phyloP scores from a whole-genome alignment of 2,113 vertebrate genomes.

The Corythornis madagascariensis region DNA sequence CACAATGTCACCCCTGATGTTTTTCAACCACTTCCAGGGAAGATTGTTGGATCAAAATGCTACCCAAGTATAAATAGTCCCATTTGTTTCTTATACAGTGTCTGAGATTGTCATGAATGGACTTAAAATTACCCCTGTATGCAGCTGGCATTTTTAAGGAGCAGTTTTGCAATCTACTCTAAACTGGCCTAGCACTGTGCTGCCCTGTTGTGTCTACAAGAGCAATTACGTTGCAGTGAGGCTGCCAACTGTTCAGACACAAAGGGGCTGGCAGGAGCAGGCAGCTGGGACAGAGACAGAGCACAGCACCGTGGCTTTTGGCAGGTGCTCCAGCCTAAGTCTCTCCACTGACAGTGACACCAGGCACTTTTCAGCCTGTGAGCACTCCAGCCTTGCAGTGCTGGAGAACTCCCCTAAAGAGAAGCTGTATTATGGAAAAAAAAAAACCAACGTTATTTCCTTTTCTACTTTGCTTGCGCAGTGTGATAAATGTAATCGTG shows the following conservation, averaged over 20 bases:
- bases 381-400: not conserved
- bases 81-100: not conserved
- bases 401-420: not conserved
- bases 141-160: constrained; percentile 20
- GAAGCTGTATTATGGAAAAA: not conserved
- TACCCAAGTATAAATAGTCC: not conserved
- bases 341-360: not conserved
- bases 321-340: not conserved
- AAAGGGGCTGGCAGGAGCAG: not conserved
- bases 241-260: not conserved
- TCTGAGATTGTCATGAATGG: not conserved
- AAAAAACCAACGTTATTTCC: not conserved
- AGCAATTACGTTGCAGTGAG: not conserved
- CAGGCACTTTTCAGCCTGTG: not conserved
- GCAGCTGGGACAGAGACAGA: not conserved
- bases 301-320: not conserved
- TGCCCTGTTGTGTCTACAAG: not conserved
- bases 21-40: not conserved
- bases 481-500: not conserved
- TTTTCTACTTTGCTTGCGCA: not conserved
- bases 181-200: not conserved
- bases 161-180: not conserved
- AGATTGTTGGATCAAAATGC: not conserved
- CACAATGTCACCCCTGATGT: not conserved
- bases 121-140: not conserved